Conservation (phyloP, 1,140 invertebrate species). For the Macrobrachium rosenbergii region DNA sequence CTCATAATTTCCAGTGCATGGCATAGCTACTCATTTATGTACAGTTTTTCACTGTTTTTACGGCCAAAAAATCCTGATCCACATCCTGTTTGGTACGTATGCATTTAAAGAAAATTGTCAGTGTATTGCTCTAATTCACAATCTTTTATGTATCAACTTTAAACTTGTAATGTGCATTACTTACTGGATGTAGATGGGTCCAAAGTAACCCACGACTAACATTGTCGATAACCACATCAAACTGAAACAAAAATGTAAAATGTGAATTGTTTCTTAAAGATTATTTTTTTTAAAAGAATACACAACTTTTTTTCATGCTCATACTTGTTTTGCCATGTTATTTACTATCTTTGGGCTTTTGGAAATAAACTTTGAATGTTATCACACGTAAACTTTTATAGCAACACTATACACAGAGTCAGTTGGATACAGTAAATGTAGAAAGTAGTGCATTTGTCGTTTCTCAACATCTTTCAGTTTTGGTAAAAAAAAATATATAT, state of each 20-base stretch:
- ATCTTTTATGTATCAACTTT: neutral
- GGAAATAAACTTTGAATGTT: neutral
- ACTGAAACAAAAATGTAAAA: slow-evolving; percentile 39
- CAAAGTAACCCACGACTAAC: slow-evolving; percentile 48
- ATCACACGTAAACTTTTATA: neutral
- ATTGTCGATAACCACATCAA: slow-evolving; percentile 64
- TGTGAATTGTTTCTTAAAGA: neutral
- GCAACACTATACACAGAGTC: too few species aligned
- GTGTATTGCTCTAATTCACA: neutral
- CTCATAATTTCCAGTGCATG: too few species aligned
- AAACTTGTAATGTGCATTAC: neutral
- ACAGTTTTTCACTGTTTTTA: too few species aligned
- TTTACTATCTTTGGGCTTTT: neutral
- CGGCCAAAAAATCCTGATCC: too few species aligned
- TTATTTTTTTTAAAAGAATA: neutral
- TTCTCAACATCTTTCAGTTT: too few species aligned
- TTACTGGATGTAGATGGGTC: slow-evolving; percentile 60
- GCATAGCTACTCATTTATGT: too few species aligned
- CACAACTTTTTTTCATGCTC: neutral
- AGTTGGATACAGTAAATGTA: too few species aligned
- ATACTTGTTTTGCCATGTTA: neutral
- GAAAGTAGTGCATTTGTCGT: too few species aligned
- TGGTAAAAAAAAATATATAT: neutral
- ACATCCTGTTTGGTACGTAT: too few species aligned
- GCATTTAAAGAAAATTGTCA: neutral